These are phyloP conservation scores for Falco naumanni DNA, from an alignment of 2,797 vertebrate genomes.

Conservation along the genomic window DNA sequence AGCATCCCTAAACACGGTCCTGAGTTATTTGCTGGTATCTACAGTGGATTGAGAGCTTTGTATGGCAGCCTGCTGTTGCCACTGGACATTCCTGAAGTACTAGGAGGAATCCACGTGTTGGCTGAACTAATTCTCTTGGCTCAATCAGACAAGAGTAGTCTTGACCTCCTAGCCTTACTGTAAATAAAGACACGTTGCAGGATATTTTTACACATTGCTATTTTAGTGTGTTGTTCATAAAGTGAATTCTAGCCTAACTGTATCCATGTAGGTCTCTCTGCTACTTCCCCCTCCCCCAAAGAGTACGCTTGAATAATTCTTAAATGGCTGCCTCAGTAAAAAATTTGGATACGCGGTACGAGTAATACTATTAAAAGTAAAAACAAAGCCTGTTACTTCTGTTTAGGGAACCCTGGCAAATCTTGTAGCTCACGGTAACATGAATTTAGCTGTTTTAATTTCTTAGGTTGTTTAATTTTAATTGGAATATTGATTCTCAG, in stretches of 20 bases:
- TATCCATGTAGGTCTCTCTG: background rate
- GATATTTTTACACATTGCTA: background rate
- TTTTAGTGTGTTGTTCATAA: background rate
- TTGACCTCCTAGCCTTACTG: background rate
- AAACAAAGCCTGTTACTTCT: background rate
- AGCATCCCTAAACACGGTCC: background rate
- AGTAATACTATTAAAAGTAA: background rate
- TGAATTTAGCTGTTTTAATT: background rate
- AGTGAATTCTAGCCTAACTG: background rate
- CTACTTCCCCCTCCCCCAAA: background rate
- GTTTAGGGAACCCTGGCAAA: background rate
- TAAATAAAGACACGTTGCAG: background rate
- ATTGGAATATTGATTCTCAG: conserved; percentile 26
- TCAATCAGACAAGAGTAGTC: background rate
- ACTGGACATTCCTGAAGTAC: background rate
- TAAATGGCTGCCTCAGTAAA: background rate
- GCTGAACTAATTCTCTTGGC: background rate
- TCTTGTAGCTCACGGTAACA: background rate
- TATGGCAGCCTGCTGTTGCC: background rate
- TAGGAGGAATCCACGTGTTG: background rate
- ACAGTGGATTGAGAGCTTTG: background rate
- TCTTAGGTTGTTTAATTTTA: conserved; percentile 5
- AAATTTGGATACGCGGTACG: fast-evolving
- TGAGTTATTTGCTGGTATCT: background rate
- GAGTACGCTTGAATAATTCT: background rate